Percentiles rank a stretch among this genome's conserved stretches.
Conservation (phyloP, 1,140 invertebrate species). For the Heliconius hewitsoni region DNA sequence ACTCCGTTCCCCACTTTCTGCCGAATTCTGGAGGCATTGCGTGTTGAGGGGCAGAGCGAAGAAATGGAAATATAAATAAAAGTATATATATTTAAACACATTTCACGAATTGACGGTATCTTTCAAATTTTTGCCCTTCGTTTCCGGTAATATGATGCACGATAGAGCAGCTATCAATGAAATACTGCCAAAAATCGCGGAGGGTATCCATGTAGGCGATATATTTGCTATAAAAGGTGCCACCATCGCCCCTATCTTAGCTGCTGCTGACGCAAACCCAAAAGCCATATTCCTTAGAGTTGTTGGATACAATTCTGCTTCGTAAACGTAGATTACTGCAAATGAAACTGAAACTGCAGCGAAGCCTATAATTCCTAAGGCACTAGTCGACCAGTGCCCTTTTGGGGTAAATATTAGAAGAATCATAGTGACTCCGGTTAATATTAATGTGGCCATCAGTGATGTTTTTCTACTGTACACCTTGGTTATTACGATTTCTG, state of each 20-base stretch:
- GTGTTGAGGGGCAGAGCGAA: too few relatives aligned
- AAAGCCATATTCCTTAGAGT: constrained; percentile 53
- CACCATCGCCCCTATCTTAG: constrained; percentile 49
- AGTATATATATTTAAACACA: not conserved
- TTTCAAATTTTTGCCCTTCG: constrained; percentile 54
- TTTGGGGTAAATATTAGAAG: constrained; percentile 44
- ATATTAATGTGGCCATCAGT: constrained; percentile 17
- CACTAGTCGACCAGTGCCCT: constrained; percentile 37
- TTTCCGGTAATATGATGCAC: constrained; percentile 53
- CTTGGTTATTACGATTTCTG: constrained; percentile 44
- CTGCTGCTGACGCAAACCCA: constrained; percentile 43
- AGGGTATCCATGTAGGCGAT: constrained; percentile 51
- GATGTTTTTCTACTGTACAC: constrained; percentile 42
- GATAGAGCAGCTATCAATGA: constrained; percentile 42
- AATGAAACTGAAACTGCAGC: constrained; percentile 34
- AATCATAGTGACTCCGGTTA: constrained; percentile 40
- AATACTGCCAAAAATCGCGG: constrained; percentile 47
- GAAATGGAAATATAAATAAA: too few relatives aligned
- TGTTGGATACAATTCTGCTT: constrained; percentile 53
- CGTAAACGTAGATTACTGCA: constrained; percentile 43
- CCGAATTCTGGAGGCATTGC: too few relatives aligned
- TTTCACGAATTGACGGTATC: constrained; percentile 43
- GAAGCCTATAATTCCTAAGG: constrained; percentile 44
- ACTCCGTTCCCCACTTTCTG: too few relatives aligned
- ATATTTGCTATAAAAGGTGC: constrained; percentile 55